These are phyloP conservation scores for Furnarius figulus DNA, from an alignment of 2,113 vertebrate species.

Conservation along the genomic window DNA sequence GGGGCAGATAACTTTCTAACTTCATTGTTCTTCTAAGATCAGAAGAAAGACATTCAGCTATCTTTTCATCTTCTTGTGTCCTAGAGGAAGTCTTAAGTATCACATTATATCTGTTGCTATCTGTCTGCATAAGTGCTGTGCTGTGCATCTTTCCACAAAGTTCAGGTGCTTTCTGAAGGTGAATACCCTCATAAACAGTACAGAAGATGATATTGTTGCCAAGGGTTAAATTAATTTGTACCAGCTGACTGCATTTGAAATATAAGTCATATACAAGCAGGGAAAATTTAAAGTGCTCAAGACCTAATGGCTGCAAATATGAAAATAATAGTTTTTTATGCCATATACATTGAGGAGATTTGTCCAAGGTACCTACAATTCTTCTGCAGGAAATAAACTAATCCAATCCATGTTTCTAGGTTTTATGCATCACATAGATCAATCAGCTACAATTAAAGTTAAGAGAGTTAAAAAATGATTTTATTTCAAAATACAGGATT, in stretches of 20 bases:
- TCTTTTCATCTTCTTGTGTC: not conserved
- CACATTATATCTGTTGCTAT: not conserved
- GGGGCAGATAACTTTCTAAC: not conserved
- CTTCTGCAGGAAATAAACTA: not conserved
- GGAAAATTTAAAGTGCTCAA: not conserved
- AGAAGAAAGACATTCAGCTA: not conserved
- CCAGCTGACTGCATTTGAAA: not conserved
- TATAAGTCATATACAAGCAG: not conserved
- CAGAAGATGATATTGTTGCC: not conserved
- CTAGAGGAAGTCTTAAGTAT: not conserved
- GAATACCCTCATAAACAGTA: not conserved
- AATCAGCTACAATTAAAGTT: not conserved
- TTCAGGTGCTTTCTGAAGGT: not conserved
- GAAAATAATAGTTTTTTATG: not conserved
- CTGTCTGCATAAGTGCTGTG: not conserved
- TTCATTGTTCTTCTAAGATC: not conserved
- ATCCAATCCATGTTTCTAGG: not conserved
- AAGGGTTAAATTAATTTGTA: not conserved
- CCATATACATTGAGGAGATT: not conserved
- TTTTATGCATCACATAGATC: not conserved
- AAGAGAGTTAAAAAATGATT: not conserved
- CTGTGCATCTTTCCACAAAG: not conserved
- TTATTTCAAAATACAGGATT: slow-evolving; percentile 32
- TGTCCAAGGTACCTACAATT: not conserved
- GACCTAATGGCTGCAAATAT: not conserved